phyloP scores from a whole-genome alignment of 2,797 vertebrate species.

The Crenuchus spilurus region DNA sequence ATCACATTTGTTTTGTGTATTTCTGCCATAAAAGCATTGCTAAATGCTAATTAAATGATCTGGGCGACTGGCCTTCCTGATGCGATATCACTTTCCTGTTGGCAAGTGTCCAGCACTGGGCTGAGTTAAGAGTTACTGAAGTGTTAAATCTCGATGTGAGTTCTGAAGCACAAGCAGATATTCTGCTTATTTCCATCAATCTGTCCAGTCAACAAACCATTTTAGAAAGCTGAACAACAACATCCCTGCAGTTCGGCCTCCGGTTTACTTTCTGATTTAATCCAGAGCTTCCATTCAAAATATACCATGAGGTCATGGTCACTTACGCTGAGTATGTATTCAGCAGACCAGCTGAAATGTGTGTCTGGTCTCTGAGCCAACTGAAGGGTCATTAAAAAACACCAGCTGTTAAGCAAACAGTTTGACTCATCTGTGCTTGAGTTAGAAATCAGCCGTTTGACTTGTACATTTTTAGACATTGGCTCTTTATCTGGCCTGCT shows the following conservation, averaged over 20 bases:
- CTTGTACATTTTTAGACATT: neutral
- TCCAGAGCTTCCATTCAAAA: constrained; percentile 37
- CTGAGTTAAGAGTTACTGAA: constrained; percentile 14
- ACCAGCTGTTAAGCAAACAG: neutral
- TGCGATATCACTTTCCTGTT: neutral
- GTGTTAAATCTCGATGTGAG: constrained; percentile 22
- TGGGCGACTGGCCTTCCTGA: constrained; percentile 17
- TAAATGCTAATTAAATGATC: constrained; percentile 14
- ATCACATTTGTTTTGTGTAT: neutral
- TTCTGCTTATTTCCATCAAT: constrained; percentile 41
- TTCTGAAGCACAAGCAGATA: constrained; percentile 33
- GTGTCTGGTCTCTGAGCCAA: constrained; percentile 34
- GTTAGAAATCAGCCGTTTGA: neutral
- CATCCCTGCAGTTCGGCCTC: constrained; percentile 22
- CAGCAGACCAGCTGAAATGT: constrained; percentile 23
- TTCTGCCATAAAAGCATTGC: constrained; percentile 5
- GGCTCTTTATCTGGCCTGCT: neutral
- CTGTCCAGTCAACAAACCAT: constrained; percentile 21
- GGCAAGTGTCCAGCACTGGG: constrained; percentile 1
- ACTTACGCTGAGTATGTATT: constrained; percentile 27
- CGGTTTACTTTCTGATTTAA: constrained; percentile 51
- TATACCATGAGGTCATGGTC: constrained; percentile 47
- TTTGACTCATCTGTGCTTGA: constrained; percentile 1
- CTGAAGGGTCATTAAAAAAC: constrained; percentile 39
- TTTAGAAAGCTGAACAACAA: constrained; percentile 34